These are phyloP conservation scores for Chaetops frenatus DNA, from an alignment of 2,113 vertebrate genomes.

Conservation along the genomic window DNA sequence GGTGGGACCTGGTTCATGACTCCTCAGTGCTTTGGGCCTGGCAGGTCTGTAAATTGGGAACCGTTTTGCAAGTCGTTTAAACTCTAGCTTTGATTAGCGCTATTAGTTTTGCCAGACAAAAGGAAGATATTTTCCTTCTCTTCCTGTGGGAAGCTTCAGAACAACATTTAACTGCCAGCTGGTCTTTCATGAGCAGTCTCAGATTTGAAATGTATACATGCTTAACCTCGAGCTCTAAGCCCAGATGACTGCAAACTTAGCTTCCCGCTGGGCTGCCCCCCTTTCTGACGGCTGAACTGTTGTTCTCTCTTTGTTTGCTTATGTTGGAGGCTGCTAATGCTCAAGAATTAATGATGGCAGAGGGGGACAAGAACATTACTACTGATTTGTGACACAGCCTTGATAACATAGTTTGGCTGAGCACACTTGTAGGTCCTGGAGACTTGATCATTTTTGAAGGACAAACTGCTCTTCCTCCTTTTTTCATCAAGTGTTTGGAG, in stretches of 20 bases:
- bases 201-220: constrained; percentile 24
- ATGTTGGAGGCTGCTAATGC: constrained; percentile 40
- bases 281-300: neutral
- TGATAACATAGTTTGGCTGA: neutral
- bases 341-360: constrained; percentile 8
- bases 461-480: neutral
- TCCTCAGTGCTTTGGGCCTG: neutral
- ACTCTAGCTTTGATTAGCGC: constrained; percentile 26
- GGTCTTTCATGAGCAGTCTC: constrained; percentile 16
- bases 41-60: neutral
- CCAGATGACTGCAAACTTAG: neutral
- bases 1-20: neutral
- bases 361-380: neutral
- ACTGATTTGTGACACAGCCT: neutral
- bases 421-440: neutral
- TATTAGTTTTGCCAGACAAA: constrained; percentile 32
- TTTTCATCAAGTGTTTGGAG: neutral
- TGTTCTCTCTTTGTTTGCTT: constrained; percentile 54
- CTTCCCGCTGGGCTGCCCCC: constrained; percentile 4
- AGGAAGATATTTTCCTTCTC: constrained; percentile 21
- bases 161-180: constrained; percentile 31
- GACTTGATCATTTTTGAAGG: neutral
- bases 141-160: constrained; percentile 49
- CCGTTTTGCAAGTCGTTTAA: neutral
- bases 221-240: constrained; percentile 39